Conservation (phyloP, 2,113 vertebrate genomes). For the Oreotragus oreotragus region DNA sequence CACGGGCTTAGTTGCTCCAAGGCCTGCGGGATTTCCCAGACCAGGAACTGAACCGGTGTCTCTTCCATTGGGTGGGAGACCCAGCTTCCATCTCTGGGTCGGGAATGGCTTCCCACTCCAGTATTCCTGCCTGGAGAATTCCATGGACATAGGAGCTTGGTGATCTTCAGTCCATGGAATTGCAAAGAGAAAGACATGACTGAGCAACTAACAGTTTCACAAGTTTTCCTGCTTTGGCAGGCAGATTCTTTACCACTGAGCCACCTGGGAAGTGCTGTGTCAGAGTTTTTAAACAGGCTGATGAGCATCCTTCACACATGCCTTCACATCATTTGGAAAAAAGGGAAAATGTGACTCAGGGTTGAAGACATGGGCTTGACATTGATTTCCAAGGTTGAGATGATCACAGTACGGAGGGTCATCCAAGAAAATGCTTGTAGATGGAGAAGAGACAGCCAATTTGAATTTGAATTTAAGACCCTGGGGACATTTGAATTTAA, state of each 20-base stretch:
- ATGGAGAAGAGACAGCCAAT: not conserved
- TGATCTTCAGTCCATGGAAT: not conserved
- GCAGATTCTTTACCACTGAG: not conserved
- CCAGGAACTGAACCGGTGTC: not conserved
- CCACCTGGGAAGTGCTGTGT: not conserved
- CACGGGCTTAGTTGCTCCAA: not conserved
- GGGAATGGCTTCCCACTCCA: not conserved
- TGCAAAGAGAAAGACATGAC: not conserved
- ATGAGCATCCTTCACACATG: not conserved
- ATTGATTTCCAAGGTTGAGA: not conserved
- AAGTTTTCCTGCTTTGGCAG: not conserved
- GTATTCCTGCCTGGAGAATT: not conserved
- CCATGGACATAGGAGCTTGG: not conserved
- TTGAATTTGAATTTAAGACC: not conserved
- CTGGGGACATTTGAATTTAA: not conserved
- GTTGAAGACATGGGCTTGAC: not conserved
- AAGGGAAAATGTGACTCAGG: not conserved
- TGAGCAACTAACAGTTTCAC: not conserved
- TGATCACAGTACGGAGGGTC: not conserved
- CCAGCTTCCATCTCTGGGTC: not conserved
- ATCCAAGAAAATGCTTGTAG: rapidly evolving
- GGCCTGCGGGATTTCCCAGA: not conserved
- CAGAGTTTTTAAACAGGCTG: not conserved
- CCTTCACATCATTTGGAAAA: rapidly evolving
- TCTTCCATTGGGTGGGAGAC: not conserved